phyloP scores from a whole-genome alignment of 2,888 invertebrate species.

The Drosophila acutilabella region DNA sequence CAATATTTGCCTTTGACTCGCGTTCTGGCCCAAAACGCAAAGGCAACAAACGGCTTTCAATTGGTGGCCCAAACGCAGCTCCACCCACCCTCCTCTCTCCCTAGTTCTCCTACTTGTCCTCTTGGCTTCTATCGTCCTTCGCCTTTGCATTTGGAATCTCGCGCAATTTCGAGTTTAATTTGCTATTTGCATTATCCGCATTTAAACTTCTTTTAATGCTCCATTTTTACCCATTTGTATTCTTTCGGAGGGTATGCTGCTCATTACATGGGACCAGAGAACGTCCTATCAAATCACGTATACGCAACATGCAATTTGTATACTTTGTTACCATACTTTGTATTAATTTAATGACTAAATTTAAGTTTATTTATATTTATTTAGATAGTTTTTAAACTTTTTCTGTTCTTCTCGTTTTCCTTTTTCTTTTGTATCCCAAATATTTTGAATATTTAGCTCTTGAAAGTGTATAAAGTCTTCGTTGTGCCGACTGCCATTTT shows the following conservation, averaged over 20 bases:
- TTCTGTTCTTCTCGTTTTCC: too few relatives aligned
- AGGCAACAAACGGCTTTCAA: conserved; percentile 73
- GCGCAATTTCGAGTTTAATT: conserved; percentile 63
- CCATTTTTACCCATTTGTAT: not conserved
- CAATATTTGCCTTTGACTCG: conserved; percentile 78
- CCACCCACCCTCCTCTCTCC: not conserved
- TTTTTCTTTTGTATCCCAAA: too few relatives aligned
- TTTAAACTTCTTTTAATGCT: conserved; percentile 34
- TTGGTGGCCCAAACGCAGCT: conserved; percentile 52
- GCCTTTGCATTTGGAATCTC: not conserved
- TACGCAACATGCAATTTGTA: too few relatives aligned
- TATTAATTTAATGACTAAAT: too few relatives aligned
- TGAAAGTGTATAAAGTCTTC: not conserved
- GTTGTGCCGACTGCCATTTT: not conserved
- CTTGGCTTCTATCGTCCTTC: not conserved
- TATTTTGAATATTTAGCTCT: too few relatives aligned
- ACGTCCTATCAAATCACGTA: not conserved
- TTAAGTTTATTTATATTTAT: too few relatives aligned
- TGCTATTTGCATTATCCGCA: conserved; percentile 72
- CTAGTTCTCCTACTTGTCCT: not conserved
- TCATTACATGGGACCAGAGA: not conserved
- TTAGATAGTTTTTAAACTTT: too few relatives aligned
- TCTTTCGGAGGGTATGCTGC: not conserved
- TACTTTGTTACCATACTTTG: too few relatives aligned
- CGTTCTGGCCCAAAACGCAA: conserved; percentile 66